Percentiles rank a stretch among this genome's conserved stretches.
phyloP scores from a whole-genome alignment of 2,113 vertebrate genomes.

The Coptodon rendalli region DNA sequence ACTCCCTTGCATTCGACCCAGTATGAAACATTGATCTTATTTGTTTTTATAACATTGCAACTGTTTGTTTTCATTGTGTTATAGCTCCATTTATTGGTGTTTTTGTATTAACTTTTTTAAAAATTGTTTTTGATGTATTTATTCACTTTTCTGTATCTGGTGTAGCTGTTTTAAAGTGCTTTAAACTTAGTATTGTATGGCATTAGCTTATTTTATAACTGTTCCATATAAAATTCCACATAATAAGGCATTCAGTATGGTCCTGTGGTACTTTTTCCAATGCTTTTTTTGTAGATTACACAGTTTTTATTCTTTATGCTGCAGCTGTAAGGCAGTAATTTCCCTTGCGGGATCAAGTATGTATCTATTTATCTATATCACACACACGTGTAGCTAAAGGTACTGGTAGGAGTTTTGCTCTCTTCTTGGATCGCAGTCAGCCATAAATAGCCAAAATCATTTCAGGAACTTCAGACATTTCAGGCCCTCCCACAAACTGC shows the following conservation, averaged over 20 bases:
- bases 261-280: background rate
- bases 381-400: fast-evolving
- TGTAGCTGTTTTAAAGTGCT: background rate
- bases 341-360: background rate
- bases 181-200: background rate
- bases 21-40: background rate
- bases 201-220: background rate
- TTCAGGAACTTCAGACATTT: background rate
- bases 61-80: background rate
- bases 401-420: background rate
- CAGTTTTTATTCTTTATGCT: background rate
- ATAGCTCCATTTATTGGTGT: background rate
- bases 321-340: background rate
- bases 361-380: background rate
- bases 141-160: background rate
- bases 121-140: background rate
- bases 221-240: background rate
- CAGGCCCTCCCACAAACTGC: background rate
- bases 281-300: background rate
- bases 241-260: background rate
- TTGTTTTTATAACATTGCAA: background rate
- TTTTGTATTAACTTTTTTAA: fast-evolving
- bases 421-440: background rate
- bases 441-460: background rate
- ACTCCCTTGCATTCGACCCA: background rate